Base-by-base conservation (phyloP, 2,888 invertebrate species). In the Andrena chrysosceles region DNA sequence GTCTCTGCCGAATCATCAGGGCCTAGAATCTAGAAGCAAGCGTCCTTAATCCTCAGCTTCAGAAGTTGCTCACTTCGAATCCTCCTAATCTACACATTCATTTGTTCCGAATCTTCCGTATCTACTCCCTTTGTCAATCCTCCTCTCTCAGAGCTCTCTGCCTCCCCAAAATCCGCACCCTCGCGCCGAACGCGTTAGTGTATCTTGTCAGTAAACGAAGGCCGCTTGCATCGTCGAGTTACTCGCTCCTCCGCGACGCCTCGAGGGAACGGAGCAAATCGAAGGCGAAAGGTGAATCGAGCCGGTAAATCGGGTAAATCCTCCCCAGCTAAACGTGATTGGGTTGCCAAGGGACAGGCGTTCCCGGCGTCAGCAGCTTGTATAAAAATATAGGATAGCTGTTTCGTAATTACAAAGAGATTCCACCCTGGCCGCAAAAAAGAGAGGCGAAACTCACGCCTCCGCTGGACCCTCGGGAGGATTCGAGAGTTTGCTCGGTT, bases 391-490 rank as follows among this genome's bases (percentile, higher is more conserved):
- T 62, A 62, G 67, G 62, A 29, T n/a, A 77, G 72, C 67, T 63
- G 72, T 54, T 72, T 63, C 63, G 80, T 81, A 81, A 78, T 81
- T 81, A 72, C 78, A 68, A 81, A 63, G 78, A 71, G 78, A 77
- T 80, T 62, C 78, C 77, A 71, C 35, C 49, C 20, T 33, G 54
- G 13, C 52, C 52, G 48, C 13, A 13, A 48, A 33, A 26, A 26
- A 20, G 54, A 42, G 42, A 33, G 42, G n/a, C 33, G 2, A 20
- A 42, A 54, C 56, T 35, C 63, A 54, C 66, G 79, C 31, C 77
- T 71, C n/a, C 23, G 42, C 20, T 13, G 20, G 52, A 33, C 49
- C 76, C 64, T 60, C 8, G 2, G 0, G 31, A 42, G 33, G 33
- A 66, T 64, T 13, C 52, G n/a, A 42, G 35, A 56, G 66, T 29